phyloP scores from a whole-genome alignment of 2,888 invertebrate species.

The Cryptosula pallasiana region DNA sequence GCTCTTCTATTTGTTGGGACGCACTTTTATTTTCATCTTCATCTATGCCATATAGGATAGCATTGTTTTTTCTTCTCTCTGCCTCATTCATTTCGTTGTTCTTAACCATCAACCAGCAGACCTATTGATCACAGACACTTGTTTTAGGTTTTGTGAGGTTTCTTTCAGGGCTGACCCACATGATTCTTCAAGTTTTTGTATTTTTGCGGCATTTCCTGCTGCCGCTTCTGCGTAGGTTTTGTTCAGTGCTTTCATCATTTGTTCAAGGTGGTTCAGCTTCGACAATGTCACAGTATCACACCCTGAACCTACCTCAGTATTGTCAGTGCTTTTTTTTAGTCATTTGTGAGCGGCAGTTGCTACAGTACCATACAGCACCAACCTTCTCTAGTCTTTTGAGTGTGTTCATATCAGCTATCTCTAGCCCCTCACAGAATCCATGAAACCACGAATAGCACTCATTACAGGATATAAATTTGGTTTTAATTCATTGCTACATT shows the following conservation, averaged over 20 bases:
- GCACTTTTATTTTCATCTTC: background rate
- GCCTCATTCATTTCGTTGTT: background rate
- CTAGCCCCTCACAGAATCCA: too few relatives aligned
- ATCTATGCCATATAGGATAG: background rate
- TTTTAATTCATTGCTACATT: too few relatives aligned
- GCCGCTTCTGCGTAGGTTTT: background rate
- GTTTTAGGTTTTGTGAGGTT: background rate
- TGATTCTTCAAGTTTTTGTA: background rate
- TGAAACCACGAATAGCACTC: too few relatives aligned
- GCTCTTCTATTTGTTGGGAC: background rate
- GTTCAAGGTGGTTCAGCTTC: background rate
- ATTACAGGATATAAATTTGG: too few relatives aligned
- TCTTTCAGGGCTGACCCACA: background rate
- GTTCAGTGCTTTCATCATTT: background rate
- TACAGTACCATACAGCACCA: too few relatives aligned
- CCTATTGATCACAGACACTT: background rate
- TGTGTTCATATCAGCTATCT: too few relatives aligned
- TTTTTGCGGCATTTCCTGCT: background rate
- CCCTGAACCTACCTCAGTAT: background rate
- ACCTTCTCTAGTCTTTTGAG: too few relatives aligned
- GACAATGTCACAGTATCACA: background rate
- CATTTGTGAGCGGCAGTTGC: too few relatives aligned
- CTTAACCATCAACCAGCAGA: too few relatives aligned
- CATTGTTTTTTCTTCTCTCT: background rate
- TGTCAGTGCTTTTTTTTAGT: too few relatives aligned